Evolutionary conservation across 2,113 vertebrate genomes (phyloP).

Genomic region (Rattus norvegicus): DNA sequence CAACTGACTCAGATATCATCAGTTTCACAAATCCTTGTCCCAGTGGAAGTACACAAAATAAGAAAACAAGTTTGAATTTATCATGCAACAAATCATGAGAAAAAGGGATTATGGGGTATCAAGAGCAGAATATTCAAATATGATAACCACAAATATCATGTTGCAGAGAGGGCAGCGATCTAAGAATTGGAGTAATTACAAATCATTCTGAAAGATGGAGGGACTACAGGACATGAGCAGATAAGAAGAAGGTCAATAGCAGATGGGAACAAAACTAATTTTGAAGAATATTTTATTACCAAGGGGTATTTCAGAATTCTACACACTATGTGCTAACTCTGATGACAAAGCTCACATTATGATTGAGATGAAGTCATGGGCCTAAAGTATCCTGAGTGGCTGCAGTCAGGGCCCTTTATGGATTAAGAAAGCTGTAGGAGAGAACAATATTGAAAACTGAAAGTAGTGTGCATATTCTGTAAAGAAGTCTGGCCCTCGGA

Average conservation of each 20-base stretch:
- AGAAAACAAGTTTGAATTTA: not conserved
- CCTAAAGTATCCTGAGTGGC: not conserved
- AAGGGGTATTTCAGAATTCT: not conserved
- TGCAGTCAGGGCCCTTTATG: not conserved
- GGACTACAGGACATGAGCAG: not conserved
- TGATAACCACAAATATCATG: not conserved
- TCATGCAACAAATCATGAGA: not conserved
- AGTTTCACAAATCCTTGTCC: not conserved
- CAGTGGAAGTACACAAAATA: not conserved
- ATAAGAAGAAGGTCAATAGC: not conserved
- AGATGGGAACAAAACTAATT: not conserved
- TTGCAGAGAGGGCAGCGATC: not conserved
- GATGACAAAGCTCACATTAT: not conserved
- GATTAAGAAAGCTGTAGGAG: not conserved
- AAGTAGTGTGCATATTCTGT: not conserved
- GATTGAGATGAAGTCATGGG: not conserved
- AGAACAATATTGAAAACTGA: not conserved
- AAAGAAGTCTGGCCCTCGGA: not conserved
- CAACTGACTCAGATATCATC: not conserved
- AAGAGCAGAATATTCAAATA: not conserved
- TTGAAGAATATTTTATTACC: not conserved
- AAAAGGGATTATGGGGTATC: not conserved
- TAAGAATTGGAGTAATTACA: not conserved
- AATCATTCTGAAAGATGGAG: not conserved
- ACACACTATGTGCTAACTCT: not conserved